phyloP scores from a whole-genome alignment of 2,113 vertebrate species.

The Salvator merianae region DNA sequence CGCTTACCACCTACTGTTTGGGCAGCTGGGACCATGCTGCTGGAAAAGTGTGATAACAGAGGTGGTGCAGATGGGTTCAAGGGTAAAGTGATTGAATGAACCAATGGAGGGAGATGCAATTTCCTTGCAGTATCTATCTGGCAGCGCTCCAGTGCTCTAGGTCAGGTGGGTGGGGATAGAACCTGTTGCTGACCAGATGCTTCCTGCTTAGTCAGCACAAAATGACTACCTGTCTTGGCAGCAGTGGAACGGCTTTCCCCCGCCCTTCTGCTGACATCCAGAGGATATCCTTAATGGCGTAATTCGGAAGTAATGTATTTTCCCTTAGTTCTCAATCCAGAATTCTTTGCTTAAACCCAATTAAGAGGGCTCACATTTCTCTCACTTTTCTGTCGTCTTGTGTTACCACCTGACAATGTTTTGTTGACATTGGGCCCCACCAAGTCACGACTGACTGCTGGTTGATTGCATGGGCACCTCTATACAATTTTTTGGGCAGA shows the following conservation, averaged over 20 bases:
- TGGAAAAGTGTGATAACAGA: no score
- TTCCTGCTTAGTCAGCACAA: slow-evolving; percentile 19
- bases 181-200: neutral
- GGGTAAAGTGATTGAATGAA: no score
- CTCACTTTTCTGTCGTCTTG: neutral
- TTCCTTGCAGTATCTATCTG: neutral
- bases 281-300: neutral
- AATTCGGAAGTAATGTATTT: neutral
- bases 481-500: no score
- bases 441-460: no score
- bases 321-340: no score
- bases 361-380: neutral
- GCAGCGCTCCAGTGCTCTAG: neutral
- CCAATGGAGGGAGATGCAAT: neutral
- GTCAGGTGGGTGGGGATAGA: neutral
- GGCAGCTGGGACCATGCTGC: no score
- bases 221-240: neutral
- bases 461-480: no score
- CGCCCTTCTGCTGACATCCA: neutral
- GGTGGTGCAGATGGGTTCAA: no score
- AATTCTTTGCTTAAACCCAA: neutral
- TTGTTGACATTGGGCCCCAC: neutral
- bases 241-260: neutral
- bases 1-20: no score
- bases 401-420: neutral